Evolutionary conservation across 53 echinoderm and acorn worm genomes (phyloP), one percentile per base, ranked within the genome.

Genomic region (Astropecten irregularis): DNA sequence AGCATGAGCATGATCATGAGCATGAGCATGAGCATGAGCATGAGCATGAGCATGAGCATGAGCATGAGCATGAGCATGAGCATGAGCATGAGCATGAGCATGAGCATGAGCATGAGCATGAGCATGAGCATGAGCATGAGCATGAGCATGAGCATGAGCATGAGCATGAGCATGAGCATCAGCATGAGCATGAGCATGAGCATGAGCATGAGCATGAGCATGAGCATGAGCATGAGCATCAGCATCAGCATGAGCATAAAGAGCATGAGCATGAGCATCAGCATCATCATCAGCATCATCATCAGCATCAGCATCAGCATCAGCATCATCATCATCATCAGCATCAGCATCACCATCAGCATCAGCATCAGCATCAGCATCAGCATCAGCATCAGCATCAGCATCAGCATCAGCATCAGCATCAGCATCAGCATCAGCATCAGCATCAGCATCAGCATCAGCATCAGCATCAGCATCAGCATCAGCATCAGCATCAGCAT

Each of bases 401-500:
- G 46, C 13, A 44, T 9, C 13, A 44, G 46, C 13, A 44, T 9
- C 13, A 44, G 46, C 13, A 44, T 9, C 13, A 44, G 46, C 13
- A 44, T 9, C 13, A 44, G 46, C 13, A 44, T 9, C 13, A 44
- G 46, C 13, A 44, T 9, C 13, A 44, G 46, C 13, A 44, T 9
- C 13, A 44, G 46, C 13, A 44, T 9, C 46, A 44, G 46, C 13
- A 44, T 9, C 46, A 44, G 46, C 13, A 44, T 9, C 46, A 44
- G 46, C 13, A 44, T 9, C 46, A 44, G 46, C 13, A 44, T 9
- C 46, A 44, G 46, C 13, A 44, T 9, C 46, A 44, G 46, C 13
- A 44, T 9, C 46, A 44, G 46, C 13, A 44, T 9, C 46, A 44
- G 92, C 32, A 59, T 74, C 61, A 72, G 86, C 48, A 86, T n/a